Evolutionary conservation across 2,888 invertebrate genomes (phyloP), one percentile per base, ranked within the genome.

Genomic region (Julus scandinavius): DNA sequence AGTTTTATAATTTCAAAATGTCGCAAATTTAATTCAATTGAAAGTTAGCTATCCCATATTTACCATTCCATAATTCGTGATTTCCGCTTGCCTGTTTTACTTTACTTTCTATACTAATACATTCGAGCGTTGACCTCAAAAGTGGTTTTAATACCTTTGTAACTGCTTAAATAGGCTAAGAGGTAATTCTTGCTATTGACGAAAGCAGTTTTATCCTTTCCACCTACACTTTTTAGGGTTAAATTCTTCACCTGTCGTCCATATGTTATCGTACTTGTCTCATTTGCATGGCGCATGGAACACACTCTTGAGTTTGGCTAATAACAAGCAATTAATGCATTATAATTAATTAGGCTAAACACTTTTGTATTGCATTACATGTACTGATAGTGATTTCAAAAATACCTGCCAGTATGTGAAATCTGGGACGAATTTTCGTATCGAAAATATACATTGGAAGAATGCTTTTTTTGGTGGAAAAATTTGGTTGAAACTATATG

Each of bases 211-310:
- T 80, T 80, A 38, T 38, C 13, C 80, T 80, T 80, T 80, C 80
- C 80, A 80, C 80, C 80, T 80, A 80, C 80, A 80, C 80, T 80
- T 38, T 80, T 80, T 80, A 29, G 38, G 80, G 80, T 38, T 80
- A 38, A 11, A 38, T 80, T 20, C 20, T 80, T 80, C 20, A 29
- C 80, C 80, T 80, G 38, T 38, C 38, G 72, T 72, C 29, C 72
- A 29, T 29, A 29, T 72, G 20, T 29, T 72, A 17, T n/a, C n/a
- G 38, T 38, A 11, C 38, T 38, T 80, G 13, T 38, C 38, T 3
- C 29, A 20, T 38, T 80, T 80, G 20, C 72, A 9, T 72, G 5
- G 29, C 9, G 11, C 72, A 72, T 29, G 20, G 4, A 72, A 29
- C 5, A 72, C 20, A 4, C 72, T 72, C 72, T 6, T 45, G 20